These are phyloP conservation scores for Saturnia japonica DNA, from an alignment of 2,888 invertebrate genomes.

Conservation along the genomic window DNA sequence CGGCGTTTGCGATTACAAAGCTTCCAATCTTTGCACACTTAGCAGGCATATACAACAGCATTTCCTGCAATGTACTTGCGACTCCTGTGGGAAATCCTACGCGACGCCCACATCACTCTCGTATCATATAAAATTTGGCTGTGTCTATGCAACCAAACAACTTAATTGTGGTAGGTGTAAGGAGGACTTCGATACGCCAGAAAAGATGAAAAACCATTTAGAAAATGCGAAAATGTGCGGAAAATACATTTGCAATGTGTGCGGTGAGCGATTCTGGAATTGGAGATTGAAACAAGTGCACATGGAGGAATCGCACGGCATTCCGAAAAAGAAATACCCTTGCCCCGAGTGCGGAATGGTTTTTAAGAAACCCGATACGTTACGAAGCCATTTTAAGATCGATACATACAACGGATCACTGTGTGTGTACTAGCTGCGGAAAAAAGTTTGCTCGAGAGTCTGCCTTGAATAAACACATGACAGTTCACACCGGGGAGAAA, in stretches of 20 bases:
- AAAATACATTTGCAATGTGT: slow-evolving; percentile 51
- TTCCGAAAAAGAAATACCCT: slow-evolving; percentile 47
- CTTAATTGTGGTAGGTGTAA: slow-evolving; percentile 48
- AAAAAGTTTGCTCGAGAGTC: slow-evolving; percentile 68
- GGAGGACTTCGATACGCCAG: slow-evolving; percentile 42
- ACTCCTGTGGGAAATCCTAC: slow-evolving; percentile 61
- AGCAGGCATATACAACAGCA: slow-evolving; percentile 59
- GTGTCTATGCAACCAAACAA: slow-evolving; percentile 36
- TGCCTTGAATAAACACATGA: slow-evolving; percentile 67
- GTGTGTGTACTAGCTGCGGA: slow-evolving; percentile 53
- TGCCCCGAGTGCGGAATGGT: slow-evolving; percentile 54
- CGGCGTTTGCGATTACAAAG: slow-evolving; percentile 48
- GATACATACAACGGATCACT: slow-evolving; percentile 54
- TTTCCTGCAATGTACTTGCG: slow-evolving; percentile 58
- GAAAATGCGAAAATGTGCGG: slow-evolving; percentile 49
- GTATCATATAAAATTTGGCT: slow-evolving; percentile 42
- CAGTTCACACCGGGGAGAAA: slow-evolving; percentile 72
- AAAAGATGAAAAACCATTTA: slow-evolving; percentile 46
- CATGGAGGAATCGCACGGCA: slow-evolving; percentile 48
- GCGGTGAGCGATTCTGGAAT: slow-evolving; percentile 52
- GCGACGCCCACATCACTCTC: slow-evolving; percentile 47
- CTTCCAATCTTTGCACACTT: slow-evolving; percentile 49
- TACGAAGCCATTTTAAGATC: slow-evolving; percentile 54
- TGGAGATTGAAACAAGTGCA: slow-evolving; percentile 49
- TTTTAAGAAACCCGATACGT: slow-evolving; percentile 46